Evolutionary conservation across 2,113 vertebrate genomes (phyloP), one percentile per base, ranked within the genome.

Genomic region (Alethe castanea): DNA sequence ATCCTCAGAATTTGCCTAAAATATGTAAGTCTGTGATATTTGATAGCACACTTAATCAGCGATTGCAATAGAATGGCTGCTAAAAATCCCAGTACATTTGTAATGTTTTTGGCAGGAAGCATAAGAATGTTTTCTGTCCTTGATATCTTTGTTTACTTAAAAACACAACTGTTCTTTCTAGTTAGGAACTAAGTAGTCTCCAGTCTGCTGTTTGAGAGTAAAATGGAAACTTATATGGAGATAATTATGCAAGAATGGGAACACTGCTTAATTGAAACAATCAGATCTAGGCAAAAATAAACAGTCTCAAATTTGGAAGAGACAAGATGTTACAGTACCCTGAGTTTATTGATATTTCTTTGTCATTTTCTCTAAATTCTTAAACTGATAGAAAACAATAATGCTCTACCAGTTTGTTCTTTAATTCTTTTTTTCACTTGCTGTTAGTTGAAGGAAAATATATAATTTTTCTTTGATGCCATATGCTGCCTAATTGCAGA

Each of bases 81-180:
- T 89, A 77, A 87, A 70, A 81, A 45, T 61, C 45, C 44, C 40
- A 40, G 5, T 23, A 45, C 25, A 35, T 17, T 92, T 65, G 15
- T 5, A 52, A 28, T 33, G 44, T 29, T 95, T 76, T 69, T 91
- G 73, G 28, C 77, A 86, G 57, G 11, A 5, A 6, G 57, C 20
- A 60, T 67, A 56, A 81, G 36, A 36, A 71, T 40, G 9, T 29
- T 82, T 95, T 80, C 20, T 7, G 11, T 74, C 73, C 66, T 79
- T n/a, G 2, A 45, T 81, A n/a, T 69, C 81, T 93, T 91, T 94
- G 59, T 86, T 89, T 95, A 87, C 56, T 92, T 84, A 84, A 81
- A 95, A 94, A 14, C 52, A 76, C 45, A 74, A 81, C 60, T 84
- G 80, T 90, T 95, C 25, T 59, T 56, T 81, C 57, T 71, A 85